Conservation (phyloP, 1,140 invertebrate genomes). For the Aphelinus atriplicis region DNA sequence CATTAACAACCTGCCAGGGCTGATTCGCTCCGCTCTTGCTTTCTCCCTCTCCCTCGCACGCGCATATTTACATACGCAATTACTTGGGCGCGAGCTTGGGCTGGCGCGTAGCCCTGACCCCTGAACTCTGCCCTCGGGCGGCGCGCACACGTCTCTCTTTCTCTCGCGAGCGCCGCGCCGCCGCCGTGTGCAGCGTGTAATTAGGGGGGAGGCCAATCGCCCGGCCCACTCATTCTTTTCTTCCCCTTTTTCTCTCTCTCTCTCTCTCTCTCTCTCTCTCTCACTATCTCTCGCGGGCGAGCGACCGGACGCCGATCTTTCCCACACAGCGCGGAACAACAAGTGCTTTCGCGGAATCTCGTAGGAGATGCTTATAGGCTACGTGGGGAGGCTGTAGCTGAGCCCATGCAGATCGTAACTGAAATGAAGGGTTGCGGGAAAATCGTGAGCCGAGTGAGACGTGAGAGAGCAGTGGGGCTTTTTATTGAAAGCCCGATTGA, state of each 20-base stretch:
- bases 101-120: constrained; percentile 47
- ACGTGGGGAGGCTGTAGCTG: too few species aligned
- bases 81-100: neutral
- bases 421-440: too few species aligned
- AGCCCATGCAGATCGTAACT: too few species aligned
- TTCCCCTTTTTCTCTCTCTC: constrained; percentile 12
- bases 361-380: too few species aligned
- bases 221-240: neutral
- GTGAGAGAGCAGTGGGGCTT: too few species aligned
- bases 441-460: too few species aligned
- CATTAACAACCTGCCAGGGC: constrained; percentile 20
- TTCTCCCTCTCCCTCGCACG: neutral
- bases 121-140: constrained; percentile 44
- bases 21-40: neutral
- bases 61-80: constrained; percentile 21
- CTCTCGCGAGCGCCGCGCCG: neutral
- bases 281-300: neutral
- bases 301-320: too few species aligned
- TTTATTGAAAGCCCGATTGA: too few species aligned
- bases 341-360: too few species aligned
- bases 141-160: constrained; percentile 19
- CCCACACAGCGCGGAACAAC: too few species aligned
- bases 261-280: constrained; percentile 14
- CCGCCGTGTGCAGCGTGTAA: constrained; percentile 43
- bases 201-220: constrained; percentile 47